Evolutionary conservation across 2,888 invertebrate genomes (phyloP), one percentile per base, ranked within the genome.

Genomic region (Drosophila demipolita): DNA sequence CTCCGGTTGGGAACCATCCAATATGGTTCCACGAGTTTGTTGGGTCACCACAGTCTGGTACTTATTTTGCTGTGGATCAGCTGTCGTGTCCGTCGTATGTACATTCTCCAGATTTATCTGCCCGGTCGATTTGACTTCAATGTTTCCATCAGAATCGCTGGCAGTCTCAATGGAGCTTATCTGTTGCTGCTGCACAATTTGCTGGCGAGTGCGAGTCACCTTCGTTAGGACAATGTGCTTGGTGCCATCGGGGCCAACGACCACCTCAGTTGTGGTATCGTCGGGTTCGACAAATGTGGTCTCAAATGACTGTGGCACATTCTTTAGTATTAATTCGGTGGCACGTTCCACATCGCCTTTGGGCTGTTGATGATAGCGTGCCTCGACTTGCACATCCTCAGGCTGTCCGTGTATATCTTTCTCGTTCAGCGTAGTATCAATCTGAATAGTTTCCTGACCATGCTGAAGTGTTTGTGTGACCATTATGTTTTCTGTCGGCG

Each of bases 211-310:
- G 84, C 95, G 95, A 62, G 96, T 95, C 7, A 96, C 91, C 92
- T 96, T 97, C 78, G 95, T 95, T 0, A 97, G 95, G 66, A 97
- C 96, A 58, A 97, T 96, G 79, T 96, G 94, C 89, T 96, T 97
- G 0, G 96, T 96, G 6, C 97, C 97, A 91, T 97, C 97, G 23
- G 97, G 95, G 85, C 96, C 97, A 0, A 95, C 95, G 0, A 96
- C 95, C n/a, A 96, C 95, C 4, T 97, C 96, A 0, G 97, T 97
- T 0, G 96, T 97, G 2, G 97, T 96, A 91, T 97, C 96, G 91
- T 96, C 97, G 0, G 97, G 97, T 91, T 97, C 97, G 1, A 96
- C 95, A 91, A 97, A 95, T 6, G 97, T 94, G 0, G 97, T 97
- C 92, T 97, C 97, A 88, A 97, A 97, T 0, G 96, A 95, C 83